phyloP scores from a whole-genome alignment of 2,888 invertebrate genomes.

The Drosophila tanythrix region DNA sequence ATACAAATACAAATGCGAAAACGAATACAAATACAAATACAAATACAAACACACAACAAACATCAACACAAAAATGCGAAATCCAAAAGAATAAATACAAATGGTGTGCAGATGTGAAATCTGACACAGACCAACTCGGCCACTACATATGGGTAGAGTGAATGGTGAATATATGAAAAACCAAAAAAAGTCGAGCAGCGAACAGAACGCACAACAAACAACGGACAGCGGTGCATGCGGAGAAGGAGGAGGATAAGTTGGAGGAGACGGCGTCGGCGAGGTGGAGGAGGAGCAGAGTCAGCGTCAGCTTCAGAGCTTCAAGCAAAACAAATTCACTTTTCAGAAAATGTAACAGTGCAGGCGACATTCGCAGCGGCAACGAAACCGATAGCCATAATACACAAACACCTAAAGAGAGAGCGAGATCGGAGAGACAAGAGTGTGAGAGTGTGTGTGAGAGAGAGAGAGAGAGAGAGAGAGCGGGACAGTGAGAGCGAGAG shows the following conservation, averaged over 20 bases:
- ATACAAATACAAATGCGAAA: constrained; percentile 17
- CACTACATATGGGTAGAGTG: constrained; percentile 12
- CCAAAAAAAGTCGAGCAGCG: constrained; percentile 6
- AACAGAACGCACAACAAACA: constrained; percentile 16
- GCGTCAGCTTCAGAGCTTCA: constrained; percentile 37
- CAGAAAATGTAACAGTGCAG: constrained; percentile 82
- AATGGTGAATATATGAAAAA: not conserved
- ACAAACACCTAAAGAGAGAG: constrained; percentile 26
- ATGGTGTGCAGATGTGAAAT: constrained; percentile 26
- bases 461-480: not conserved
- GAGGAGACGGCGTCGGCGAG: constrained; percentile 15
- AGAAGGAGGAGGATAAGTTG: constrained; percentile 15
- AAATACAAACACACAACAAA: constrained; percentile 3
- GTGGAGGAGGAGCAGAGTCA: constrained; percentile 18
- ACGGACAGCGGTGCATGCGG: constrained; percentile 20
- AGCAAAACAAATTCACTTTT: constrained; percentile 74
- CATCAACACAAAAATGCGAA: constrained; percentile 32
- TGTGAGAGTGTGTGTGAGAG: not conserved
- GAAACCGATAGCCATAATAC: constrained; percentile 72
- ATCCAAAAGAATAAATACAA: constrained; percentile 22
- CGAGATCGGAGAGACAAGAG: not conserved
- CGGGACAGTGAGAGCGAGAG: not conserved
- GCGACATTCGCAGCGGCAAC: constrained; percentile 81
- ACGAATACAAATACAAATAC: constrained; percentile 2
- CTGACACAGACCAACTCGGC: constrained; percentile 4